Conservation (phyloP, 2,113 vertebrate species). For the Dasyprocta punctata region DNA sequence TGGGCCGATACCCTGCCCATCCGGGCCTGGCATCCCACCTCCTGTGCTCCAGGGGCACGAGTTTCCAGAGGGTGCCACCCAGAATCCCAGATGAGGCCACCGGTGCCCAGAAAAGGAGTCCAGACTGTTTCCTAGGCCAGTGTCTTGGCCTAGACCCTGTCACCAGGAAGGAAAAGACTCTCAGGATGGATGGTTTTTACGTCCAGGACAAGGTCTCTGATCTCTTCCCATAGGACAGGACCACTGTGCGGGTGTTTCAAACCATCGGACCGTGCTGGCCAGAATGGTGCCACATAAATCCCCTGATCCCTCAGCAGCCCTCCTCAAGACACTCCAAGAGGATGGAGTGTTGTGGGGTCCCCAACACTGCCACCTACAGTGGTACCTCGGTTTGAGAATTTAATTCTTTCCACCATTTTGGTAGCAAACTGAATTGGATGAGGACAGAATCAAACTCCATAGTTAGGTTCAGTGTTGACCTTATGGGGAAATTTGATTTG, state of each 20-base stretch:
- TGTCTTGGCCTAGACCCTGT: not conserved
- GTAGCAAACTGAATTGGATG: not conserved
- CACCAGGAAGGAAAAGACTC: not conserved
- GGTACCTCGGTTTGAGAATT: not conserved
- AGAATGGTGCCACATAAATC: not conserved
- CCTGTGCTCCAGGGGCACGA: not conserved
- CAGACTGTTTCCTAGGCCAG: not conserved
- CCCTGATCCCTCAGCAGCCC: not conserved
- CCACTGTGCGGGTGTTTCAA: not conserved
- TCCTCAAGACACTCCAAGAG: not conserved
- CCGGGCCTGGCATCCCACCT: rapidly evolving
- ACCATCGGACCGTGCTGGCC: not conserved
- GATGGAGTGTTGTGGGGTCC: not conserved
- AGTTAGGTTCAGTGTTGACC: not conserved
- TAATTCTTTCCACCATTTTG: not conserved
- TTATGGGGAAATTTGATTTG: not conserved
- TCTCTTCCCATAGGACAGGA: not conserved
- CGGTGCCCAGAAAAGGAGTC: not conserved
- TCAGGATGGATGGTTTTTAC: not conserved
- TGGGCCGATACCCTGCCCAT: not conserved
- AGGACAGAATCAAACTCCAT: not conserved
- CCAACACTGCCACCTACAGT: not conserved
- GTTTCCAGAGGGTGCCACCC: not conserved
- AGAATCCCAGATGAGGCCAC: not conserved
- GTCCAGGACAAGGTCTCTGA: not conserved